Base-by-base conservation (phyloP, 92 coral and sea anemone species). In the Porites divaricata region DNA sequence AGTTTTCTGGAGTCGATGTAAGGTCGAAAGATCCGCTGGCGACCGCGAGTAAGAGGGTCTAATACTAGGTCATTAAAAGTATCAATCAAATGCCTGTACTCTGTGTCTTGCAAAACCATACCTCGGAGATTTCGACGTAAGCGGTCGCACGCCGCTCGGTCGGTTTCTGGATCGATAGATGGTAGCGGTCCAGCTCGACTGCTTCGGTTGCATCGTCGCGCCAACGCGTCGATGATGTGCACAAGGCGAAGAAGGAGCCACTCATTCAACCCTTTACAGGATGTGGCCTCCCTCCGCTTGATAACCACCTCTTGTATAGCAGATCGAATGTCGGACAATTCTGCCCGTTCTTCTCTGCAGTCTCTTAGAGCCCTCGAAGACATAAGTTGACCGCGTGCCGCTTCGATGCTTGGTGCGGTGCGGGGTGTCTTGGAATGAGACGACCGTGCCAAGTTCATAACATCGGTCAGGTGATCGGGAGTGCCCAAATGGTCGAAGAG, bases 1-100 rank as follows among this genome's bases (percentile, higher is more conserved):
- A 54, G 41, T 17, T 74, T 74, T 26, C 79, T 74, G 11, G 41
- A 19, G 6, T 74, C 79, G 63, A 74, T 54, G 79, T 74, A 74
- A 6, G 65, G 48, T 21, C 79, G 41, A 21, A 53, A 54, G 1
- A 74, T 12, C n/a, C 65, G 79, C 11, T 7, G 41, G 5, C 64
- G 19, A 2, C 15, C 9, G 1, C 79, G 10, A 6, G 65, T 53
- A n/a, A 74, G n/a, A 17, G 79, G 79, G 16, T 54, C 79, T 15
- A 74, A 26, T 15, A 54, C 19, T 19, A 74, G 65, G 11, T 54
- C 65, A 58, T 74, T 23, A 26, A 74, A 53, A 16, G 79, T n/a
- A 15, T 74, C 64, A 9, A 3, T 1, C 9, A 58, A 11, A 21
- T 22, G 35, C 56, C 15, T 53, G 8, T 8, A 14, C 13, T 74